A percentile compares a stretch with the other conserved stretches of the same genome.
Conservation (phyloP, 2,113 vertebrate species). For the Oceanodroma tethys region DNA sequence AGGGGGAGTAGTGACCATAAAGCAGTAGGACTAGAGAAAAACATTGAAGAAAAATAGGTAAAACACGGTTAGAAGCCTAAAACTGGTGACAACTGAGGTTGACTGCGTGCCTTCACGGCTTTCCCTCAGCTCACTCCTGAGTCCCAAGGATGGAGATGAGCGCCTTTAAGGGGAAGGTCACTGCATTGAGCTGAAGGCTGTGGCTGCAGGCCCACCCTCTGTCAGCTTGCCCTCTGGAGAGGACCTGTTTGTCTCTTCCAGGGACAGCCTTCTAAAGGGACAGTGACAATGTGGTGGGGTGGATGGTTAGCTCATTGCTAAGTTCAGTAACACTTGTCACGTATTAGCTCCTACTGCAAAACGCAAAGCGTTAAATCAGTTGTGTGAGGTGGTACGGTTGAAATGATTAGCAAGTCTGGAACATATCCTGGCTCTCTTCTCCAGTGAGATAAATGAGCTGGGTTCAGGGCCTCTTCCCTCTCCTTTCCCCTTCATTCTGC, state of each 20-base stretch:
- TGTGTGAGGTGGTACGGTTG: background rate
- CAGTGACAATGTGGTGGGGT: background rate
- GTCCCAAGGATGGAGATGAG: background rate
- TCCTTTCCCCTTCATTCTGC: background rate
- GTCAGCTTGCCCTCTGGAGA: background rate
- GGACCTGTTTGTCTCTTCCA: background rate
- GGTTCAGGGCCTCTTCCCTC: background rate
- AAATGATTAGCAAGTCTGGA: background rate
- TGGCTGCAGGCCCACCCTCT: background rate
- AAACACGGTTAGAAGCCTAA: background rate
- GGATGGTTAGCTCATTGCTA: background rate
- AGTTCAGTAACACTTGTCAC: background rate
- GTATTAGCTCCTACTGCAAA: background rate
- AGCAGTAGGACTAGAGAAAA: background rate
- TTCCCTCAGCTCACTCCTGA: background rate
- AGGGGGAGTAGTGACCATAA: background rate
- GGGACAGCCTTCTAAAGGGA: background rate
- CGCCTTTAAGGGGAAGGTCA: rapidly evolving
- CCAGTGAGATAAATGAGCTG: background rate
- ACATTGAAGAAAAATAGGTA: background rate
- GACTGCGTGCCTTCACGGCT: background rate
- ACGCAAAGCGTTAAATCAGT: rapidly evolving
- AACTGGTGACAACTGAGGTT: background rate
- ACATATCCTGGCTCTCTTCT: background rate
- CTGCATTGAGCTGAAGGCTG: background rate